Evolutionary conservation across 1,140 invertebrate species (phyloP), one percentile per base, ranked within the genome.

Genomic region (Hestina assimilis): DNA sequence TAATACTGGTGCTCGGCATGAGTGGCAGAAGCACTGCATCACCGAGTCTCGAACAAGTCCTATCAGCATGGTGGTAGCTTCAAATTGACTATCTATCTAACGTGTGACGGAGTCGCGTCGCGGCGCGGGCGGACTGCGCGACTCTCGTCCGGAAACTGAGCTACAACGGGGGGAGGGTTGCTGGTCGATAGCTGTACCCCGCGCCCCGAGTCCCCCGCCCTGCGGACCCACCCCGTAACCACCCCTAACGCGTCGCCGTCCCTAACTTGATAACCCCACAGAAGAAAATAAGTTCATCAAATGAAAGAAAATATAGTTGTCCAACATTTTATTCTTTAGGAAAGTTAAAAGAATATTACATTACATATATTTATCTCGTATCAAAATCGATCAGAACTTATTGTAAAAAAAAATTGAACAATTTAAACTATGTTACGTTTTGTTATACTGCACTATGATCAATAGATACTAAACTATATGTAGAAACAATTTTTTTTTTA

Each of bases 11-110:
- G 93, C 94, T 80, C 94, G 93, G 92, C 95, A 96, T 87, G 94
- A 94, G 84, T 95, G 94, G 90, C 95, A 96, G 90, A 96, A 96
- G 91, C 95, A 96, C 91, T 95, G 94, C 92, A 96, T 91, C 80
- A 96, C 93, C 70, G 94, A 95, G 84, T 96, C 94, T 83, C 93
- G 93, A 76, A 96, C 94, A 72, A 96, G 91, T 87, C 92, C 93
- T 90, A 96, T 94, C 89, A 96, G 89, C 94, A 96, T 96, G 64
- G 84, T 92, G 88, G 72, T 72, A 70, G 70, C 59, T 80, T 76
- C 59, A 73, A 85, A 81, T 83, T 72, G 73, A 84, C 85, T 84
- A 81, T 83, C 85, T 84, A 81, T 84, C 79, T 86, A 84, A 83
- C 69, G 74, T 67, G 63, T 72, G 73, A 79, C 68, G 68, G 79